Conservation (phyloP, 2,888 invertebrate species). For the Nephrotoma flavescens region DNA sequence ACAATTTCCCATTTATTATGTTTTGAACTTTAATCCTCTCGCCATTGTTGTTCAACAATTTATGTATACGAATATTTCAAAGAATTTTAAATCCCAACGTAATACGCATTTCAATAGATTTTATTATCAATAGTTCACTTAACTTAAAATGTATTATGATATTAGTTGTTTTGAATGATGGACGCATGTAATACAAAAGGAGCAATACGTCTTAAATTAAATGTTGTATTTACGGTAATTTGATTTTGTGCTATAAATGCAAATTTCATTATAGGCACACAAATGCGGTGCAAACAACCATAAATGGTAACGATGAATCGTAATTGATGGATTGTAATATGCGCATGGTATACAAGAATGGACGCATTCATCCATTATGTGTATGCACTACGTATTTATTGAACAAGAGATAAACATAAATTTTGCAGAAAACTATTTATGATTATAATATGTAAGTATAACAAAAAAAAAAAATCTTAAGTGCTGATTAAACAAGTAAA, state of each 20-base stretch:
- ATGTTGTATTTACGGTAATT: not conserved
- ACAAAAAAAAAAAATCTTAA: not conserved
- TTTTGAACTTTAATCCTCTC: not conserved
- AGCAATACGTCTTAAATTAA: not conserved
- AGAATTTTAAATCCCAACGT: not conserved
- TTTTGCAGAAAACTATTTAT: not conserved
- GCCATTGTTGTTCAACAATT: not conserved
- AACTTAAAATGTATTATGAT: not conserved
- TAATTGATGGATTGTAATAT: not conserved
- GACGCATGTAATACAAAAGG: not conserved
- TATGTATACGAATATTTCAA: not conserved
- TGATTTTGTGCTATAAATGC: not conserved
- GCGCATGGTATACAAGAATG: not conserved
- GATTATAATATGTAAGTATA: not conserved
- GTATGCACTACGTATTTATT: not conserved
- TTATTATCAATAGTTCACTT: not conserved
- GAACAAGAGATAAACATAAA: not conserved
- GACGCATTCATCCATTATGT: not conserved
- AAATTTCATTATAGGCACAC: not conserved
- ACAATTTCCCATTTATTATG: not conserved
- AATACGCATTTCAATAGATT: not conserved
- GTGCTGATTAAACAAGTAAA: not conserved
- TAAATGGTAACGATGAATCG: not conserved
- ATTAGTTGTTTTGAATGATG: not conserved
- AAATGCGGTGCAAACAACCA: not conserved